Conservation (phyloP, 2,113 vertebrate genomes). For the Nymphicus hollandicus region DNA sequence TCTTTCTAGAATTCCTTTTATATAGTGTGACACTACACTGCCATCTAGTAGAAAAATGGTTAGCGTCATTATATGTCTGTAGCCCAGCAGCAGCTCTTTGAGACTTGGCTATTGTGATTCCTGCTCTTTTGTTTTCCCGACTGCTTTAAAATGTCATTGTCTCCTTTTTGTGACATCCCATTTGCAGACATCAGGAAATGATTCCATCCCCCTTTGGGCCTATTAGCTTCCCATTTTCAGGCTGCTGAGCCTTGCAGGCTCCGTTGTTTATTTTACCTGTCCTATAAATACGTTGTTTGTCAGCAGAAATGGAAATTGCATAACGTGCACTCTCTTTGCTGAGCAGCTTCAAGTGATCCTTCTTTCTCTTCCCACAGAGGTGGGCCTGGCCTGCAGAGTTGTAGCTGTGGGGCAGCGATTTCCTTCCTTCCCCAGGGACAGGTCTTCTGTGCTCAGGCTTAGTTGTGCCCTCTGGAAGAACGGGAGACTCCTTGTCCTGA, state of each 20-base stretch:
- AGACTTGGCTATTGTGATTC: constrained; percentile 36
- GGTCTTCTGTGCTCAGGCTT: neutral
- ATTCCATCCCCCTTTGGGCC: neutral
- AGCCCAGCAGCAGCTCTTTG: constrained; percentile 27
- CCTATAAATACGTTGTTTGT: neutral
- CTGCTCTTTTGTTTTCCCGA: constrained; percentile 16
- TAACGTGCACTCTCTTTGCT: neutral
- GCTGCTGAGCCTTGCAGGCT: neutral
- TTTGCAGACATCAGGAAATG: neutral
- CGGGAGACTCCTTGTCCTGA: neutral
- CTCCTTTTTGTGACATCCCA: neutral
- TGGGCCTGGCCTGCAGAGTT: neutral
- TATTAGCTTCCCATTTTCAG: neutral
- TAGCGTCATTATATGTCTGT: constrained; percentile 5
- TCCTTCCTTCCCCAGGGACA: neutral
- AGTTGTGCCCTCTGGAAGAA: neutral
- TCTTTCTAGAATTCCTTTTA: constrained; percentile 43
- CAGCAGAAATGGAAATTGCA: neutral
- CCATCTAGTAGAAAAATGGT: constrained; percentile 72
- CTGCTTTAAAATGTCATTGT: neutral
- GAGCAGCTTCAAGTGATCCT: neutral
- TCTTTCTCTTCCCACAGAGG: neutral
- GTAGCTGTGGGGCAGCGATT: neutral
- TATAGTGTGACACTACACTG: constrained; percentile 62
- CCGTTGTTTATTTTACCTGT: neutral